These are phyloP conservation scores for Perdita meconis DNA, from an alignment of 2,888 invertebrate genomes.

Conservation along the genomic window DNA sequence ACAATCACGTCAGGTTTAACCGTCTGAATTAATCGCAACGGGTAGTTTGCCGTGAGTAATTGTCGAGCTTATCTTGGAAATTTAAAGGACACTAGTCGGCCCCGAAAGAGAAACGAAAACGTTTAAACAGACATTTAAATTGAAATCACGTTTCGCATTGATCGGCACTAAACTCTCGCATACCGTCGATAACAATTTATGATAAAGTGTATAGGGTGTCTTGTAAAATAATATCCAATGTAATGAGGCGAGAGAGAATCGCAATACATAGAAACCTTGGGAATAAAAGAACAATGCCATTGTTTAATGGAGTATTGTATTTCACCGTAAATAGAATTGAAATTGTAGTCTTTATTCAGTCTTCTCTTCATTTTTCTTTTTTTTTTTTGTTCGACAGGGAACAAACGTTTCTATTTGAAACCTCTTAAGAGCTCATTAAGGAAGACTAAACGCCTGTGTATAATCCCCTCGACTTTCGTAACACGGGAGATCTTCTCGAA, in stretches of 20 bases:
- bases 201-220: neutral
- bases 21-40: slow-evolving; percentile 42
- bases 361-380: neutral
- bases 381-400: neutral
- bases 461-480: slow-evolving; percentile 17
- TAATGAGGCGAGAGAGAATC: neutral
- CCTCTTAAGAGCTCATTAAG: slow-evolving; percentile 31
- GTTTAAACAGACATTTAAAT: slow-evolving; percentile 29
- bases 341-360: neutral
- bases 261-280: neutral
- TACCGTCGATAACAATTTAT: neutral
- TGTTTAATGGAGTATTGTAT: neutral
- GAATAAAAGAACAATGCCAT: neutral
- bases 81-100: slow-evolving; percentile 27
- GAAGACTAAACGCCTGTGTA: slow-evolving; percentile 26
- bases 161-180: neutral
- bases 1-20: slow-evolving; percentile 28
- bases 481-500: slow-evolving; percentile 22
- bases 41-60: slow-evolving; percentile 47
- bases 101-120: neutral
- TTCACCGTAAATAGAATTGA: neutral
- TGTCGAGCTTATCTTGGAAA: slow-evolving; percentile 43
- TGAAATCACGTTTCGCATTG: neutral
- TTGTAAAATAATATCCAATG: neutral
- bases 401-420: slow-evolving; percentile 14